A percentile compares a stretch with the other conserved stretches of the same genome.
Conservation (phyloP, 92 coral and sea anemone genomes). For the Galaxea fascicularis region DNA sequence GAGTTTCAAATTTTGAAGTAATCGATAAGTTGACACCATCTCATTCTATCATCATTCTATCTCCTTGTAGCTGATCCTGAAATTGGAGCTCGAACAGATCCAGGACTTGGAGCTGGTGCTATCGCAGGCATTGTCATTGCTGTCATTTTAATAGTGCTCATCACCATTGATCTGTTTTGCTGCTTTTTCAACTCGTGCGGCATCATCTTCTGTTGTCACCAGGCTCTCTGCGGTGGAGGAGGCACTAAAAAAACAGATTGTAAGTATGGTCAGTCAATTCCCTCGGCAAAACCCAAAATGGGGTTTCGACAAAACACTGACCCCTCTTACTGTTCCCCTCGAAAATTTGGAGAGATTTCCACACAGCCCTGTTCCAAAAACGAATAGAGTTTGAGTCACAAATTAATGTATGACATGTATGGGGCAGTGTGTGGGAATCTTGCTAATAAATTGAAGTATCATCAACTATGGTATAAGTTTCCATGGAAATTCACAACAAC, state of each 20-base stretch:
- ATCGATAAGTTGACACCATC: no score
- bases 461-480: no score
- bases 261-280: background rate
- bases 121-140: conserved; percentile 98
- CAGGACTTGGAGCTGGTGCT: conserved; percentile 86
- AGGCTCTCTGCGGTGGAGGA: conserved; percentile 72
- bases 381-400: no score
- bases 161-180: conserved; percentile 96
- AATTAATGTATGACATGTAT: no score
- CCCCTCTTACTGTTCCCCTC: no score
- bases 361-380: no score
- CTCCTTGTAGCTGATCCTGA: conserved; percentile 18
- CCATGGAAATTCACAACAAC: no score
- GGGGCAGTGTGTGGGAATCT: no score
- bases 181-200: conserved; percentile 99
- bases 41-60: background rate
- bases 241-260: conserved; percentile 9
- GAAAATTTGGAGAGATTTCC: no score
- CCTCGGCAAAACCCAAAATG: background rate
- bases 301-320: no score
- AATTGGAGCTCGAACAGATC: conserved; percentile 50
- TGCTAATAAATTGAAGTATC: no score
- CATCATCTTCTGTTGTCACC: conserved; percentile 85
- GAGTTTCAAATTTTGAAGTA: no score
- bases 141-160: conserved; percentile 91